Evolutionary conservation across 2,888 invertebrate genomes (phyloP), one percentile per base, ranked within the genome.

Genomic region (Stegophylla sp.): DNA sequence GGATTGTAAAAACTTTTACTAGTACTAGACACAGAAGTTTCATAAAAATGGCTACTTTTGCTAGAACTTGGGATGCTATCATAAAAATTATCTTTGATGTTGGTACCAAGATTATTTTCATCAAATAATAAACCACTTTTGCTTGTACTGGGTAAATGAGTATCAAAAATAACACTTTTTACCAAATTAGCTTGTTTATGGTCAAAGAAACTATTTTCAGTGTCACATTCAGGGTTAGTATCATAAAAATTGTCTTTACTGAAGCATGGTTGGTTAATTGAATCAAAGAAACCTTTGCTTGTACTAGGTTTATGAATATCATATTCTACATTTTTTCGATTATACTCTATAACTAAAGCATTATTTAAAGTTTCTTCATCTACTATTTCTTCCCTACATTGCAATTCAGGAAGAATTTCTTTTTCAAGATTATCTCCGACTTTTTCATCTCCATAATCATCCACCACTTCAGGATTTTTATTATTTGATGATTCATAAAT

Each of bases 361-460:
- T 71, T 61, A 17, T 71, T 61, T 3, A 71, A 10, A 1, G 48
- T 51, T 1, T 79, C 61, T 51, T 79, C 79, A 51, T 69, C 77
- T 1, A 59, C 28, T 23, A 79, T 51, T 34, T 79, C 59, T 61
- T 77, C 79, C 34, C 41, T 61, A 17, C 79, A 79, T 17, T 71
- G 61, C 0, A 79, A 41, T 71, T 79, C 79, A 3, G 56, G 69
- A 26, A 51, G 3, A 3, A 45, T 17, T 0, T 48, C 45, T 34
- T 56, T 56, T 0, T 67, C 28, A n/a, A 0, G n/a, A 43, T 43
- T 75, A 20, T 26, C 53, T n/a, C 23, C 56, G 0, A 28, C 5
- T 20, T n/a, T 56, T 53, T 20, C 7, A 1, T 10, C 34, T 15
- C 48, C 61, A 13, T 5, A 59, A 9, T 61, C 28, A 77, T 34